Conservation (phyloP, 1,140 invertebrate genomes). For the Neelides sp. region DNA sequence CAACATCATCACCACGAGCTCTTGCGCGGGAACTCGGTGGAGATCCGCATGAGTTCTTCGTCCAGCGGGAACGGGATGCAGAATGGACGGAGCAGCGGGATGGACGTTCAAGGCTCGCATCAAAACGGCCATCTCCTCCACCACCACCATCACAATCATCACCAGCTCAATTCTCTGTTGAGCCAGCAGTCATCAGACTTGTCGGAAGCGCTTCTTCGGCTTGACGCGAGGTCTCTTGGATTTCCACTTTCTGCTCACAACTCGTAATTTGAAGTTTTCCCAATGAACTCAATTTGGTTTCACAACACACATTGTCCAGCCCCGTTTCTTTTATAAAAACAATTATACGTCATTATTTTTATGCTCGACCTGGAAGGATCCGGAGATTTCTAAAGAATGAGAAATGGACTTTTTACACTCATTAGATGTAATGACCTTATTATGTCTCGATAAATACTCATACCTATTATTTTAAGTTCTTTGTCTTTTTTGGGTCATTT, state of each 20-base stretch:
- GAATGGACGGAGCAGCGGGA: conserved; percentile 9
- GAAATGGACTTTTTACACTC: no score
- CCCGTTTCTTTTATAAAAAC: no score
- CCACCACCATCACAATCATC: conserved; percentile 13
- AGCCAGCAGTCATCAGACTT: conserved; percentile 24
- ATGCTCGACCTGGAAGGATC: no score
- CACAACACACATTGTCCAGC: no score
- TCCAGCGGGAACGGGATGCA: conserved; percentile 16
- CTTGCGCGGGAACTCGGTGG: conserved; percentile 10
- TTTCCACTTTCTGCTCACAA: conserved; percentile 31
- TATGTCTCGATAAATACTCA: no score
- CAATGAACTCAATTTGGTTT: neutral
- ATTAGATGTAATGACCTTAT: no score
- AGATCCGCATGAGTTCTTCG: conserved; percentile 15
- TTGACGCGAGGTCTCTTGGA: conserved; percentile 24
- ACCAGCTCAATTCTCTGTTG: conserved; percentile 26
- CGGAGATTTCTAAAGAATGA: no score
- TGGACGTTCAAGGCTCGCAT: conserved; percentile 13
- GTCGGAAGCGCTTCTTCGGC: conserved; percentile 23
- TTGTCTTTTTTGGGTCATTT: no score
- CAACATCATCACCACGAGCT: conserved; percentile 14
- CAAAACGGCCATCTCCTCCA: conserved; percentile 18
- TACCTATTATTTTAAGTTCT: no score
- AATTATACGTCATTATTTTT: no score
- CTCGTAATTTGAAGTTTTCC: conserved; percentile 22